These are phyloP conservation scores for Drosophila rellima DNA, from an alignment of 2,888 invertebrate genomes.

Conservation along the genomic window DNA sequence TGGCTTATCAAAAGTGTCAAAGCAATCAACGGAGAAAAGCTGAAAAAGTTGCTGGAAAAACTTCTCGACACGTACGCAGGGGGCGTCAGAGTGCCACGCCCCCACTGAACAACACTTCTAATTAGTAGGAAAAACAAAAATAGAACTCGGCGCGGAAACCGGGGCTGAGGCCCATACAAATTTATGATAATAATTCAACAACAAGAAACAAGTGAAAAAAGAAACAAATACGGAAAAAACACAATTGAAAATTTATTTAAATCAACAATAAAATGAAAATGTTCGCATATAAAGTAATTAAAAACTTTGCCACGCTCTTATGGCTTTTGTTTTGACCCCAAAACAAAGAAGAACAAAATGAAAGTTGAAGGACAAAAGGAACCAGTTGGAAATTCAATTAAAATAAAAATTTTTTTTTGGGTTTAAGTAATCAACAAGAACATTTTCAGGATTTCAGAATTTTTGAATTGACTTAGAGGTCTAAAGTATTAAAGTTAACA, in stretches of 20 bases:
- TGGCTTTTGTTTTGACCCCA: constrained; percentile 55
- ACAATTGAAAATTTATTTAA: constrained; percentile 70
- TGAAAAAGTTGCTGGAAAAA: constrained; percentile 66
- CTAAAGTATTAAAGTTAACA: too few relatives aligned
- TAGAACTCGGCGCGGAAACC: constrained; percentile 21
- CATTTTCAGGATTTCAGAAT: constrained; percentile 1
- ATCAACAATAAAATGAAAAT: constrained; percentile 59
- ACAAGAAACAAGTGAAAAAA: constrained; percentile 29
- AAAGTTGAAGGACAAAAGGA: constrained; percentile 30
- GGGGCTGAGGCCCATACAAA: constrained; percentile 52
- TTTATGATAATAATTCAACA: constrained; percentile 78
- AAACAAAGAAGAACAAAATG: constrained; percentile 27
- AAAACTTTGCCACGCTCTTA: constrained; percentile 76
- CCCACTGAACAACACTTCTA: constrained; percentile 63
- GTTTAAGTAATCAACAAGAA: constrained; percentile 53
- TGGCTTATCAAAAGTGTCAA: constrained; percentile 74
- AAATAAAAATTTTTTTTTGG: constrained; percentile 25
- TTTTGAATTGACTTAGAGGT: neutral
- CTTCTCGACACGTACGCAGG: constrained; percentile 67
- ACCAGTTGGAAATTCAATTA: constrained; percentile 62
- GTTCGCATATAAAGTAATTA: constrained; percentile 75
- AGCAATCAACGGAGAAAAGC: constrained; percentile 64
- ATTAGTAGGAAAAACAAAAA: constrained; percentile 59
- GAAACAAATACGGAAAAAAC: constrained; percentile 34
- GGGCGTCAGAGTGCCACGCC: constrained; percentile 37